Base-by-base conservation (phyloP, 2,888 invertebrate species). In the Scaptomyza caliginosa region DNA sequence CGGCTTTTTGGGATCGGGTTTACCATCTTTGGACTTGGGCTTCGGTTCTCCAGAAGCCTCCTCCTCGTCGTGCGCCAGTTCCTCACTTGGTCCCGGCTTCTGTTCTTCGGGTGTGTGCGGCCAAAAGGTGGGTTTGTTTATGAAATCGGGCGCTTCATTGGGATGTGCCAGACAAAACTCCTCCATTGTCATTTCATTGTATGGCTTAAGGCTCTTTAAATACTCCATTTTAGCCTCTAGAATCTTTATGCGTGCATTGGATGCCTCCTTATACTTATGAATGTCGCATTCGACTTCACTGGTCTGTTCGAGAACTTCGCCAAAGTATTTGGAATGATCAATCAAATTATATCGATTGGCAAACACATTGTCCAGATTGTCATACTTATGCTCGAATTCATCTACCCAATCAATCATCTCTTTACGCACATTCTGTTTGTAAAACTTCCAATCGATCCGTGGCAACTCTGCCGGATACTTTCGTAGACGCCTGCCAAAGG, bases 121-220 rank as follows among this genome's bases (percentile, higher is more conserved):
- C 96, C 96, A 97, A 93, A 95, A 94, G 6, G 96, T 95, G 7
- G 97, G 97, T 55, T 92, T 94, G 88, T 95, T 74, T 69, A 94
- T 89, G 0, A 95, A 93, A 90, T 96, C 94, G 2, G 95, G 81
- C 1, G 95, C 94, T 1, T 91, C 40, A 0, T 97, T 94, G 0
- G 97, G 97, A 92, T 94, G 94, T 23, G 94, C 93, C 65, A 95
- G 94, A 36, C 91, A 92, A 89, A 91, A 95, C 88, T 98, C 97
- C 91, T 98, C 97, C 77, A 86, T 80, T 0, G 97, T 97, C 97
- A 98, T 98, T 88, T 96, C 93, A 19, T 93, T 93, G 59, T 94
- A 95, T 1, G 96, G 95, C 72, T 96, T 91, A 59, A 96, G 91
- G 0, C 92, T 91, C 55, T 94, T 93, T 65, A 96, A 92, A 28